Conservation (phyloP, 2,797 vertebrate genomes). For the Euphonia xanthogaster region DNA sequence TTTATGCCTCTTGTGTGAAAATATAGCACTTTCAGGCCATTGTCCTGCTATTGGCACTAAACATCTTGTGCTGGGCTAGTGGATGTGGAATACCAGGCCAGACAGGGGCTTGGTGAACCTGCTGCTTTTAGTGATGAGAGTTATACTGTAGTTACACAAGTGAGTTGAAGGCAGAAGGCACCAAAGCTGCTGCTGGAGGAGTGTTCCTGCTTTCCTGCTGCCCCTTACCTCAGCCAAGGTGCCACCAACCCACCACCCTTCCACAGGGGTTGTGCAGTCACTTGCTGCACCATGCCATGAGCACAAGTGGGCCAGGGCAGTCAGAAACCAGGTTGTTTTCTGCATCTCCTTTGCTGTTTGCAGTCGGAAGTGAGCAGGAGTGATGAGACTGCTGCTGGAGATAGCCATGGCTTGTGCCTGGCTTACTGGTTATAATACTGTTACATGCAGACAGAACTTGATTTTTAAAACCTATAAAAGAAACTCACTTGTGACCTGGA, state of each 20-base stretch:
- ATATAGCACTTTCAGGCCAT: not conserved
- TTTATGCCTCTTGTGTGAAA: not conserved
- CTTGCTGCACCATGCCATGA: fast-evolving
- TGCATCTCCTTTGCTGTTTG: not conserved
- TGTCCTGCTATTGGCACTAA: not conserved
- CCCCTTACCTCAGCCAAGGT: not conserved
- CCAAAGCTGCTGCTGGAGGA: not conserved
- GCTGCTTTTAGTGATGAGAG: not conserved
- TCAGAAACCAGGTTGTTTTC: not conserved
- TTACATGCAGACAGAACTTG: not conserved
- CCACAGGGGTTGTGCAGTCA: not conserved
- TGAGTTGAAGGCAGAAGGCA: not conserved
- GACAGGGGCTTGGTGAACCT: not conserved
- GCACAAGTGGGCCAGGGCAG: not conserved
- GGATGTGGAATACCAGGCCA: not conserved
- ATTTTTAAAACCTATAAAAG: not conserved
- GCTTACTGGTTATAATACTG: not conserved
- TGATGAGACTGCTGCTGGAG: not conserved
- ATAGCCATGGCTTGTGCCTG: not conserved
- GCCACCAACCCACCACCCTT: not conserved
- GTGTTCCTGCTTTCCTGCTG: not conserved
- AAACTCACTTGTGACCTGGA: not conserved
- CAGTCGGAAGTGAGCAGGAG: not conserved
- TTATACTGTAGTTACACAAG: not conserved
- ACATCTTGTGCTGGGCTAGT: not conserved